Evolutionary conservation across 2,888 invertebrate genomes (phyloP).

Genomic region (Erebia palarica): DNA sequence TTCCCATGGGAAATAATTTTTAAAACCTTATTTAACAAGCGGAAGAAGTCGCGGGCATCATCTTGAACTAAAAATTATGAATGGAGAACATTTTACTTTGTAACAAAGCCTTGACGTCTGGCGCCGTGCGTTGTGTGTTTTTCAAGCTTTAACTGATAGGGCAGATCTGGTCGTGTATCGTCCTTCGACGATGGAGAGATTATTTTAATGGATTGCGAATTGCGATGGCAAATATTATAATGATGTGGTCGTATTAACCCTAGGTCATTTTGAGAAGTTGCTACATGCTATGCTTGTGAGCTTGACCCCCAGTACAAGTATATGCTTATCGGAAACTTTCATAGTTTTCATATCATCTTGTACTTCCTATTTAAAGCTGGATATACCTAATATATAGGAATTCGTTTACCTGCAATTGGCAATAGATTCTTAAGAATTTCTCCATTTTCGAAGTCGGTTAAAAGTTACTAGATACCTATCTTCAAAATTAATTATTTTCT

Average conservation of each 20-base stretch:
- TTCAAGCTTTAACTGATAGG: not conserved
- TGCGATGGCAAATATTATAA: not conserved
- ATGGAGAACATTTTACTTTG: not conserved
- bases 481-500: too few species aligned
- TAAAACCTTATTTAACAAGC: too few species aligned
- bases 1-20: too few species aligned
- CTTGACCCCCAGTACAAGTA: not conserved
- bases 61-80: not conserved
- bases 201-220: slow-evolving; percentile 14
- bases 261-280: slow-evolving; percentile 7
- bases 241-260: not conserved
- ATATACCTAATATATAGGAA: too few species aligned
- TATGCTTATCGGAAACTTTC: not conserved
- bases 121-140: not conserved
- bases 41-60: too few species aligned
- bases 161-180: not conserved
- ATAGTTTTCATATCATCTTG: not conserved
- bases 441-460: too few species aligned
- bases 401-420: too few species aligned
- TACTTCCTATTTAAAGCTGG: not conserved
- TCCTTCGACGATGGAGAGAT: slow-evolving; percentile 1
- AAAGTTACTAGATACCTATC: too few species aligned
- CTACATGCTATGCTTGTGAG: slow-evolving; percentile 1
- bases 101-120: not conserved
- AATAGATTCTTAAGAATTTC: too few species aligned